Base-by-base conservation (phyloP, 1,140 invertebrate genomes). In the Neodiprion pinetum region DNA sequence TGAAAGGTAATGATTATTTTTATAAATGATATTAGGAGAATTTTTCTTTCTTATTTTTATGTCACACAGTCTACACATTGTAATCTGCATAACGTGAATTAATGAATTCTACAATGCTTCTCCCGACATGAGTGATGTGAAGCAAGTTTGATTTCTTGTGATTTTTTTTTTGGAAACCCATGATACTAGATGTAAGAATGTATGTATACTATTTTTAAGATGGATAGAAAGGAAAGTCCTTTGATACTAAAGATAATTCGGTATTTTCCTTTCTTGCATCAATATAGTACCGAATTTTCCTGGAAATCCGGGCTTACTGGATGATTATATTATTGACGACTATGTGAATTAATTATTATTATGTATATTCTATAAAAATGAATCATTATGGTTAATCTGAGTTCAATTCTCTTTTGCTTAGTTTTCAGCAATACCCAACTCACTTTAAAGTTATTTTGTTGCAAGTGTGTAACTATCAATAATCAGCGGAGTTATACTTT, bases 351-450 rank as follows among this genome's bases (percentile, higher is more conserved):
- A 61, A 9, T 61, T 7, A 61, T 61, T 61, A 61, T 61, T 17
- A 61, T 61, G 53, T 61, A 61, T 61, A 61, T 61, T 61, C 11
- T 61, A 14, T 61, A 61, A 61, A 40, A 61, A 61, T 61, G n/a
- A 61, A 61, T 61, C 53, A 61, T 61, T 61, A 61, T 17, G 53
- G 53, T 61, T 61, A 61, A 14, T 14, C 9, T 9, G 8, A 17
- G 53, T 40, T 40, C 28, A 40, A 40, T 40, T 40, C 5, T 40
- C 1, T 40, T 40, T 40, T 40, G 28, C 0, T 40, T 40, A 40
- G 2, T 5, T 40, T 40, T 40, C 28, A 40, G 28, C 2, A 40
- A 3, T 40, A 40, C 28, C 28, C 5, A 40, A 40, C 28, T 40
- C 28, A 40, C 28, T 40, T 40, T 40, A 40, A 40, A 40, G 5